phyloP scores from a whole-genome alignment of 1,140 invertebrate genomes.

The Bombus sibiricus region DNA sequence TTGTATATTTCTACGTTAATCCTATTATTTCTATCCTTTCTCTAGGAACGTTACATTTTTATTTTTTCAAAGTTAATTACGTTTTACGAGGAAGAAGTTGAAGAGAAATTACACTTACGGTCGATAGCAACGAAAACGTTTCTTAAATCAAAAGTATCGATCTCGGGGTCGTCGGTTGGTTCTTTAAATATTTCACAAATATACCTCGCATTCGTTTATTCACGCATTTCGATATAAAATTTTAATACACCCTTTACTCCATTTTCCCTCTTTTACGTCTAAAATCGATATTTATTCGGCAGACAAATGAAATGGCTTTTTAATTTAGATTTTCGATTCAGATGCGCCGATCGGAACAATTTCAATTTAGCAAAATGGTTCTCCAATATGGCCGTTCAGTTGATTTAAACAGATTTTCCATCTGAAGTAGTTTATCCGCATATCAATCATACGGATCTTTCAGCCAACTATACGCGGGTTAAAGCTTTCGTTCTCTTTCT shows the following conservation, averaged over 20 bases:
- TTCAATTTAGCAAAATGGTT: background rate
- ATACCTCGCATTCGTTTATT: too few species aligned
- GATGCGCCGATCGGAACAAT: background rate
- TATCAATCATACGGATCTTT: background rate
- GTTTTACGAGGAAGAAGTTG: background rate
- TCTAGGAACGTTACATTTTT: background rate
- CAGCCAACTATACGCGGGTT: background rate
- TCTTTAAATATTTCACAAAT: too few species aligned
- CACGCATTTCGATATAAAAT: background rate
- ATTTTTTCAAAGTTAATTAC: background rate
- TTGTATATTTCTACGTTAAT: background rate
- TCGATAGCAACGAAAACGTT: too few species aligned
- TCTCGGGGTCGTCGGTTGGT: too few species aligned
- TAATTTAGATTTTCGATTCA: conserved; percentile 1
- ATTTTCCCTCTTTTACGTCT: background rate
- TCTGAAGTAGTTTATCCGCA: fast-evolving
- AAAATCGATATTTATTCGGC: background rate
- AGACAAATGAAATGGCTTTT: background rate
- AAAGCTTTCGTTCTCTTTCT: background rate
- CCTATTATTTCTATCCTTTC: background rate
- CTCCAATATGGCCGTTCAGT: background rate
- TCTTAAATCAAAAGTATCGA: background rate
- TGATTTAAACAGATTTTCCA: background rate
- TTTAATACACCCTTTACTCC: background rate
- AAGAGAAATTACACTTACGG: background rate